Conservation (phyloP, 1,140 invertebrate species). For the Mya arenaria region DNA sequence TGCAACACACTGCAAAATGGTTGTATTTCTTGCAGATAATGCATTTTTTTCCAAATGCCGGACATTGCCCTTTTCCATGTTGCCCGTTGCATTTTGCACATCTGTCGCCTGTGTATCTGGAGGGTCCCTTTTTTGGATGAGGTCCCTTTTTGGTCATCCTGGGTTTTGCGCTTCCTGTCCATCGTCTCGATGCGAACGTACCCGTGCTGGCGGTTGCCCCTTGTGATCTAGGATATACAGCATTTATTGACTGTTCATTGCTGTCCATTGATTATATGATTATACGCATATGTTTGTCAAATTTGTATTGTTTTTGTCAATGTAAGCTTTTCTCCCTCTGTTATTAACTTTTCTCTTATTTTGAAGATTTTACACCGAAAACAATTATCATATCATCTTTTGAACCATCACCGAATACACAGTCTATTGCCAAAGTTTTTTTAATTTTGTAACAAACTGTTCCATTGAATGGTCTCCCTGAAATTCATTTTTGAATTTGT, state of each 20-base stretch:
- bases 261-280: not conserved
- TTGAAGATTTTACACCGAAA: slow-evolving; percentile 4
- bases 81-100: not conserved
- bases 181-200: no score
- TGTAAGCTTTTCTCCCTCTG: slow-evolving; percentile 26
- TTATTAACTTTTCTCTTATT: slow-evolving; percentile 27
- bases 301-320: slow-evolving; percentile 18
- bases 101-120: not conserved
- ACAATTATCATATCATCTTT: no score
- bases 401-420: no score
- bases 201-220: no score
- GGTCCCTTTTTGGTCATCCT: no score
- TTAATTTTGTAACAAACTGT: not conserved
- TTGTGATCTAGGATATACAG: no score
- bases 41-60: not conserved
- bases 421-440: no score
- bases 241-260: not conserved
- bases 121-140: no score
- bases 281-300: not conserved
- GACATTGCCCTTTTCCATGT: not conserved
- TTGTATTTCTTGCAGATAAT: not conserved
- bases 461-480: not conserved
- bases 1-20: not conserved
- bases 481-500: not conserved
- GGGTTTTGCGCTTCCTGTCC: no score